These are phyloP conservation scores for Spondyliosoma cantharus DNA, from an alignment of 2,797 vertebrate species.

Conservation along the genomic window DNA sequence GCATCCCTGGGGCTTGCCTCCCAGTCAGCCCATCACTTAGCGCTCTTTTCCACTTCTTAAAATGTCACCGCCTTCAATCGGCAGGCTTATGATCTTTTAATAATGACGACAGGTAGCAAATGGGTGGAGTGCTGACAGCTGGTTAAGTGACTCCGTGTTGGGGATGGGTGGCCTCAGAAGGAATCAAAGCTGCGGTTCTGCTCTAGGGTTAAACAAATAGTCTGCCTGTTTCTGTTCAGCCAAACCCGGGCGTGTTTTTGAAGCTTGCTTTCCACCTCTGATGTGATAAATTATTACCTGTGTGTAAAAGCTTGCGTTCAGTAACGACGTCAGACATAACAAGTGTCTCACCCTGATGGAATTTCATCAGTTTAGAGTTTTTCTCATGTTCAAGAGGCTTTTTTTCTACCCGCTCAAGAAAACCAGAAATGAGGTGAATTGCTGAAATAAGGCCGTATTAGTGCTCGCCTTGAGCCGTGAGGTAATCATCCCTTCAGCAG, in stretches of 20 bases:
- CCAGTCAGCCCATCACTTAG: slow-evolving; percentile 57
- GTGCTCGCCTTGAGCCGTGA: slow-evolving; percentile 11
- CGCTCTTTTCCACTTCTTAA: slow-evolving; percentile 56
- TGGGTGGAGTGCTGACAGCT: slow-evolving; percentile 54
- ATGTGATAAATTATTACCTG: slow-evolving; percentile 20
- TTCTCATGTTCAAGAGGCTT: slow-evolving; percentile 1
- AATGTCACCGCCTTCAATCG: slow-evolving; percentile 63
- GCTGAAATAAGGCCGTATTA: neutral
- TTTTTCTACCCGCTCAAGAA: neutral
- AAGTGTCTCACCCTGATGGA: neutral
- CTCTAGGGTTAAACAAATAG: slow-evolving; percentile 19
- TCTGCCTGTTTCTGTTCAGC: neutral
- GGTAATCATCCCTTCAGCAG: slow-evolving; percentile 21
- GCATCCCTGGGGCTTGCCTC: slow-evolving; percentile 61
- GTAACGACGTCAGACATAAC: slow-evolving; percentile 6
- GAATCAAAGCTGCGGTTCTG: slow-evolving; percentile 57
- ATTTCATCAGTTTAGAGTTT: slow-evolving; percentile 13
- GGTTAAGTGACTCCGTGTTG: slow-evolving; percentile 52
- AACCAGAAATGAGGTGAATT: neutral
- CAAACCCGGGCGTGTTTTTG: neutral
- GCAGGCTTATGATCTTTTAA: slow-evolving; percentile 76
- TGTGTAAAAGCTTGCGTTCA: slow-evolving; percentile 2
- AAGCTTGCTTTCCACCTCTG: slow-evolving; percentile 26
- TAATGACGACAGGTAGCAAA: slow-evolving; percentile 73
- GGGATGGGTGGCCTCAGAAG: slow-evolving; percentile 33